Evolutionary conservation across 2,113 vertebrate species (phyloP), one percentile per base, ranked within the genome.

Genomic region (Sylvicapra grimmia): DNA sequence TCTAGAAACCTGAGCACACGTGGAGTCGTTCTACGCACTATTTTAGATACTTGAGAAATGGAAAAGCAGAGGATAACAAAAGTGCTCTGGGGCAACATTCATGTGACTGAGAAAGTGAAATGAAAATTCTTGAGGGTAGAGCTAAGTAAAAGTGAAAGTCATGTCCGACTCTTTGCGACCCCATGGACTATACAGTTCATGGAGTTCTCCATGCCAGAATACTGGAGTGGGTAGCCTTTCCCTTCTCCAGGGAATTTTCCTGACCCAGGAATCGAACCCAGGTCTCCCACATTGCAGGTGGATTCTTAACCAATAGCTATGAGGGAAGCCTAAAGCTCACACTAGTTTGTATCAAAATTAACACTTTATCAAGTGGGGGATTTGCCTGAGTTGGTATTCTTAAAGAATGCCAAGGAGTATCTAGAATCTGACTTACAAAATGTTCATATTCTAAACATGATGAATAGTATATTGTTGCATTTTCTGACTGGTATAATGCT

Each of bases 401-500:
- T 53, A 19, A 92, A 88, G 56, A 94, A 25, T 4, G 21, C 54
- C 27, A 59, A 80, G 27, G 10, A 53, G 10, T 18, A 23, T 7
- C 15, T 13, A 63, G 56, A 61, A 9, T 33, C 51, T 56, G 36
- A 40, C 47, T 51, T 86, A 19, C 51, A 72, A 86, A 82, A 23
- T 61, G 54, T 44, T 92, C 51, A 86, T 82, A 11, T 79, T 82
- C 31, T 90, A 59, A 84, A 68, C 8, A 58, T 3, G 58, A 61
- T 31, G 8, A 95, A 93, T 63, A 95, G 97, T 97, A 82, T 97
- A 97, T 96, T 98, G 53, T 89, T 90, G 56, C 65, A 97, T 92
- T 97, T 98, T 23, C 96, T 96, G 65, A 98, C 95, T 97, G 97
- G 95, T 97, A 65, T 54, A 97, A 96, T 94, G 93, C 25, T 98